These are phyloP conservation scores for Neodiprion virginianus DNA, from an alignment of 1,140 invertebrate genomes.

Conservation along the genomic window DNA sequence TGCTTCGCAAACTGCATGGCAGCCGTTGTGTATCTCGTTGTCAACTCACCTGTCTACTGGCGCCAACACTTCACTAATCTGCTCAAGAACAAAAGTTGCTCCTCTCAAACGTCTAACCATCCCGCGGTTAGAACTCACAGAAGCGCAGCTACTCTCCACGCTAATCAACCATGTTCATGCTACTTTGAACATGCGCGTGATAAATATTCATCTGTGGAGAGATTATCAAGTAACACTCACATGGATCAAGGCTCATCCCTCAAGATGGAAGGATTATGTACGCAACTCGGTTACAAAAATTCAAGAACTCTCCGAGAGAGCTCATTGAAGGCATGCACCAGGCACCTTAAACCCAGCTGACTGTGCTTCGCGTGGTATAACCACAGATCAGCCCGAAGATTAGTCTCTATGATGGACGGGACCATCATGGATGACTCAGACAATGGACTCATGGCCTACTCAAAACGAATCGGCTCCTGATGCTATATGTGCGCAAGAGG, in stretches of 20 bases:
- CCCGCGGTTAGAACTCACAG: constrained; percentile 26
- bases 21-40: constrained; percentile 31
- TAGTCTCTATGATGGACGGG: constrained; percentile 29
- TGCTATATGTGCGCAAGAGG: background rate
- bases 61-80: background rate
- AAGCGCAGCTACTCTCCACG: constrained; percentile 29
- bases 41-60: background rate
- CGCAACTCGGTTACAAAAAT: constrained; percentile 34
- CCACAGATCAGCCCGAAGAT: background rate
- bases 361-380: constrained; percentile 35
- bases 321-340: constrained; percentile 25
- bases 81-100: constrained; percentile 30
- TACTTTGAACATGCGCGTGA: background rate
- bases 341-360: constrained; percentile 48
- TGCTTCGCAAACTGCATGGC: constrained; percentile 32
- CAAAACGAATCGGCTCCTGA: background rate
- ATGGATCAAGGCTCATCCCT: constrained; percentile 34
- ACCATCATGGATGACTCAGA: constrained; percentile 20
- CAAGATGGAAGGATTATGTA: constrained; percentile 32
- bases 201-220: background rate
- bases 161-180: constrained; percentile 17
- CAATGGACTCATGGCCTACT: constrained; percentile 5
- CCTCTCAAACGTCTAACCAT: constrained; percentile 30
- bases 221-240: constrained; percentile 28
- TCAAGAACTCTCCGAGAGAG: constrained; percentile 25